Conservation (phyloP, 92 coral and sea anemone genomes). For the Galaxea fascicularis region DNA sequence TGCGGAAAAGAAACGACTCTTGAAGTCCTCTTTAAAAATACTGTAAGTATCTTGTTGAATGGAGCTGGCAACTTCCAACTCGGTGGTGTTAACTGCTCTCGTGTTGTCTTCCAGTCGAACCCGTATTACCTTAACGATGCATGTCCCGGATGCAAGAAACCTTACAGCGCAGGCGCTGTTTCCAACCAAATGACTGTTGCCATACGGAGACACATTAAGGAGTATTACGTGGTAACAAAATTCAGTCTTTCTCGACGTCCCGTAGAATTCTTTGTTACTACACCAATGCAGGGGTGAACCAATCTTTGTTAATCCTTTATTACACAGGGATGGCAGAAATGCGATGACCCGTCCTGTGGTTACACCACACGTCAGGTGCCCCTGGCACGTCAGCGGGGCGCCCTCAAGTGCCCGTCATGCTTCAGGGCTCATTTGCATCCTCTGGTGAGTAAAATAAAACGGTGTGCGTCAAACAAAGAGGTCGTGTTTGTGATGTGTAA, state of each 20-base stretch:
- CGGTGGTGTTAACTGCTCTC: not conserved
- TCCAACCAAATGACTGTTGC: conserved; percentile 86
- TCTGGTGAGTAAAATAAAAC: conserved; percentile 60
- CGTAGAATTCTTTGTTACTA: too few species aligned
- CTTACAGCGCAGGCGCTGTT: conserved; percentile 73
- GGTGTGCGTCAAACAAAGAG: too few species aligned
- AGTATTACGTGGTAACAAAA: conserved; percentile 84
- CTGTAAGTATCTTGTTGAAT: conserved; percentile 50
- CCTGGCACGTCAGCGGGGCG: conserved; percentile 82
- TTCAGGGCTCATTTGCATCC: conserved; percentile 83
- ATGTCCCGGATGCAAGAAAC: conserved; percentile 73
- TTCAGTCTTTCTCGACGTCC: not conserved
- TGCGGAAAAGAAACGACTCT: conserved; percentile 78
- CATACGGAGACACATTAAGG: conserved; percentile 87
- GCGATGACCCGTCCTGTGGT: conserved; percentile 97
- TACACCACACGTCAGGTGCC: conserved; percentile 93
- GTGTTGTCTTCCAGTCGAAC: conserved; percentile 21
- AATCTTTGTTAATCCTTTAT: not conserved
- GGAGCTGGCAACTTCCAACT: not conserved
- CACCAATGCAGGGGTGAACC: not conserved
- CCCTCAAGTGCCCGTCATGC: conserved; percentile 85
- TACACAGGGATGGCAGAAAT: conserved; percentile 93
- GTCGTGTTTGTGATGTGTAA: too few species aligned
- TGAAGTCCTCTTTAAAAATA: conserved; percentile 62
- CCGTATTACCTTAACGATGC: conserved; percentile 34